Evolutionary conservation across 2,113 vertebrate genomes (phyloP).

Genomic region (Microcebus jonahi): DNA sequence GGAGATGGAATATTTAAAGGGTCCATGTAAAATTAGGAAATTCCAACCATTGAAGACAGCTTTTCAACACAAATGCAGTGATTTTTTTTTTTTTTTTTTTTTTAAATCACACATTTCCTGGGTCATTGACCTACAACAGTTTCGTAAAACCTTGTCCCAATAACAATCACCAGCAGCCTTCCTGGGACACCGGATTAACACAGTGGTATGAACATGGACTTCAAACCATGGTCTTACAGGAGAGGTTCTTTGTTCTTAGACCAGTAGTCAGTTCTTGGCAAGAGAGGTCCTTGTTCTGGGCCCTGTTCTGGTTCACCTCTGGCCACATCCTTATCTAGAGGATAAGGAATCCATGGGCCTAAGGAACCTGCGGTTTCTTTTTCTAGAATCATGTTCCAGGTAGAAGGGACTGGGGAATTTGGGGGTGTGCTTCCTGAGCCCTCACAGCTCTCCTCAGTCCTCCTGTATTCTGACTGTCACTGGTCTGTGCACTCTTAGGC

Average conservation of each 20-base stretch:
- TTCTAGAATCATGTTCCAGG: background rate
- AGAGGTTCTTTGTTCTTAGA: background rate
- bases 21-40: background rate
- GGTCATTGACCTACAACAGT: background rate
- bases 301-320: background rate
- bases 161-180: background rate
- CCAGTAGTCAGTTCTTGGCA: background rate
- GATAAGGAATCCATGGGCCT: background rate
- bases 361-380: background rate
- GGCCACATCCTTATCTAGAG: background rate
- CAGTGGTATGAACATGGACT: background rate
- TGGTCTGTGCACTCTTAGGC: background rate
- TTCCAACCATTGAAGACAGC: background rate
- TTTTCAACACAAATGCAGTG: slow-evolving; percentile 7
- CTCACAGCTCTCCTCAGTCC: background rate
- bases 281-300: background rate
- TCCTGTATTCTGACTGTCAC: background rate
- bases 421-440: no score
- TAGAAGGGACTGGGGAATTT: background rate
- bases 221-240: background rate
- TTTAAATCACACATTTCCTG: background rate
- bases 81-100: background rate
- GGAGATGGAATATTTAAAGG: background rate
- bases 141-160: background rate
- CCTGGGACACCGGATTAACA: background rate